Evolutionary conservation across 1,140 invertebrate species (phyloP).

Genomic region (Pissodes strobi): DNA sequence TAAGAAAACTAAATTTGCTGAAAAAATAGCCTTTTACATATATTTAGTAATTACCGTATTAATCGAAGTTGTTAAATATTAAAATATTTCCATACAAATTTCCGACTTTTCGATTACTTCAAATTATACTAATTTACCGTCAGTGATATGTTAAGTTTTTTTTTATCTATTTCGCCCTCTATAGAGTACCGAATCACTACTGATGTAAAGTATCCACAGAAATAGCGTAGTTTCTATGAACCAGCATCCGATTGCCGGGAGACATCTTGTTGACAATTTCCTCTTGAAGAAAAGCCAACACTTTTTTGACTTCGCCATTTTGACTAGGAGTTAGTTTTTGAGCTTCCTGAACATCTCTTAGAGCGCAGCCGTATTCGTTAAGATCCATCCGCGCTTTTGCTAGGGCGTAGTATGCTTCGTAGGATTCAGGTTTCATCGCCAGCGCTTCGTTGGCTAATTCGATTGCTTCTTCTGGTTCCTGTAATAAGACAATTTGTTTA

Average conservation of each 20-base stretch:
- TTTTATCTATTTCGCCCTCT: no score
- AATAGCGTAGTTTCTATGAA: conserved; percentile 48
- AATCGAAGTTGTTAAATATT: no score
- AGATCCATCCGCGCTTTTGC: conserved; percentile 82
- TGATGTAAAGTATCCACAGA: conserved; percentile 55
- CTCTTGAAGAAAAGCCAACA: conserved; percentile 68
- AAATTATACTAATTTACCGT: no score
- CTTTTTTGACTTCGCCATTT: conserved; percentile 68
- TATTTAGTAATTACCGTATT: no score
- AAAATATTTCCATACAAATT: no score
- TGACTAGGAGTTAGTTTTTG: conserved; percentile 67
- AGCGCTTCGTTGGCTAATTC: conserved; percentile 86
- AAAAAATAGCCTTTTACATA: no score
- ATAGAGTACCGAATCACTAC: no score
- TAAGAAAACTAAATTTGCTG: no score
- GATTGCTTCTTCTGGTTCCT: conserved; percentile 82
- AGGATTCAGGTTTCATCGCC: conserved; percentile 80
- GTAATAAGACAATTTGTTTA: conserved; percentile 37
- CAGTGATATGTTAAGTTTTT: no score
- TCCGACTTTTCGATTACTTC: no score
- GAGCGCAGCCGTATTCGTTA: conserved; percentile 63
- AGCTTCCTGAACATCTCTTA: conserved; percentile 72
- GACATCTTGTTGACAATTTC: conserved; percentile 61
- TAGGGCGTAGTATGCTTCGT: conserved; percentile 90
- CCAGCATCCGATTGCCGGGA: conserved; percentile 50